These are phyloP conservation scores for Notodonta ziczac DNA, from an alignment of 2,888 invertebrate genomes.

Conservation along the genomic window DNA sequence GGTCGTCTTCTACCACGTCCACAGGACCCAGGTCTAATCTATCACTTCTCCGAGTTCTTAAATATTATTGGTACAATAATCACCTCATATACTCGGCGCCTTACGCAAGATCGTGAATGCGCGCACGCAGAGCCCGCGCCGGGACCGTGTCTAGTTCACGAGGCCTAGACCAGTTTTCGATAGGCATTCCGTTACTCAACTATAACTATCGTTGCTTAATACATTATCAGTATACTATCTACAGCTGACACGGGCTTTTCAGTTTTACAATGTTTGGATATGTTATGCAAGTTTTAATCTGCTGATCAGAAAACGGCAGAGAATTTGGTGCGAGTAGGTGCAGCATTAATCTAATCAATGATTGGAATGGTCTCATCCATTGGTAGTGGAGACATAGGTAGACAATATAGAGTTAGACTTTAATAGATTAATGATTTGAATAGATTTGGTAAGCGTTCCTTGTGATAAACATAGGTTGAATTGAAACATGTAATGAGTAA, in stretches of 20 bases:
- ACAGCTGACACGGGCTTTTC: not conserved
- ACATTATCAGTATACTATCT: conserved; percentile 1
- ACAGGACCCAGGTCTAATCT: too few relatives aligned
- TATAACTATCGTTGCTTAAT: conserved; percentile 33
- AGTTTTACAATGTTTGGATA: not conserved
- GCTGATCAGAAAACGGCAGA: not conserved
- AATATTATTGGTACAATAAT: not conserved
- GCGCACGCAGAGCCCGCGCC: conserved; percentile 54
- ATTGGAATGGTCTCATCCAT: too few relatives aligned
- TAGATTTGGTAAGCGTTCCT: too few relatives aligned
- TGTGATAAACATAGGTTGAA: too few relatives aligned
- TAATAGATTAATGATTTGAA: too few relatives aligned
- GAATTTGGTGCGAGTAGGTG: too few relatives aligned
- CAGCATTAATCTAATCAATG: too few relatives aligned
- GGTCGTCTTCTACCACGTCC: too few relatives aligned
- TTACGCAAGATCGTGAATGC: conserved; percentile 37
- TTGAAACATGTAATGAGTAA: too few relatives aligned
- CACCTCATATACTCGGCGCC: conserved; percentile 12
- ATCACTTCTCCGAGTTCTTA: too few relatives aligned
- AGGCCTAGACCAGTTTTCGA: conserved; percentile 42
- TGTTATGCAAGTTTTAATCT: not conserved
- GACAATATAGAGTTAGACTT: too few relatives aligned
- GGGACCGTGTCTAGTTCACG: conserved; percentile 48
- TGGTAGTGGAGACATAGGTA: too few relatives aligned
- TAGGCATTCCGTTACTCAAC: conserved; percentile 35